Conservation (phyloP, 30 jellyfish, hydroid and myxozoan genomes). For the Haliclystus octoradiatus region DNA sequence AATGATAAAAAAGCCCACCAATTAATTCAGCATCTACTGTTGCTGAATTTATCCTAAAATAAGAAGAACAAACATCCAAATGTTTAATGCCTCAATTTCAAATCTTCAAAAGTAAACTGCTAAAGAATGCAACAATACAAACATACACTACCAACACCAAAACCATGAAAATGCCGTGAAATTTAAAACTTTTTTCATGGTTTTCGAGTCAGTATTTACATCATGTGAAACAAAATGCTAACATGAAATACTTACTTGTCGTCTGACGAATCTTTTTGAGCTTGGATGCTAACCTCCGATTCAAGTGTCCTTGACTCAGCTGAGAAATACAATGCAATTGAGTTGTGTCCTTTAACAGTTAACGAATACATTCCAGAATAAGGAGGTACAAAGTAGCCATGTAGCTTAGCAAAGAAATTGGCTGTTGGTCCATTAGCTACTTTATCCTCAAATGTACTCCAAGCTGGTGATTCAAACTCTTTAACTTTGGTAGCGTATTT, state of each 20-base stretch:
- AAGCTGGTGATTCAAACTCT: conserved; percentile 45
- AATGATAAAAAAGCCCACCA: conserved; percentile 57
- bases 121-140: too few relatives aligned
- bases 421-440: not conserved
- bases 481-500: conserved; percentile 2
- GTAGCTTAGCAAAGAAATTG: conserved; percentile 55
- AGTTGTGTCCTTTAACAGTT: conserved; percentile 35
- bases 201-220: too few relatives aligned
- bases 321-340: conserved; percentile 40
- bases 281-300: conserved; percentile 20
- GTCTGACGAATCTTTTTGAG: conserved; percentile 21
- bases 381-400: conserved; percentile 86
- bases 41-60: conserved; percentile 30
- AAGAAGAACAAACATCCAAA: not conserved
- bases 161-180: too few relatives aligned
- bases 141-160: too few relatives aligned
- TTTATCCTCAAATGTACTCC: not conserved
- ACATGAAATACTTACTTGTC: conserved; percentile 25
- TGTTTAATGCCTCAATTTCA: not conserved
- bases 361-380: conserved; percentile 42
- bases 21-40: conserved; percentile 13
- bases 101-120: not conserved
- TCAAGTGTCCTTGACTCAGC: conserved; percentile 31
- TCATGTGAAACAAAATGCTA: too few relatives aligned
- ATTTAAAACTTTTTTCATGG: too few relatives aligned